Base-by-base conservation (phyloP, 2,888 invertebrate genomes). In the Chloroclysta siterata region DNA sequence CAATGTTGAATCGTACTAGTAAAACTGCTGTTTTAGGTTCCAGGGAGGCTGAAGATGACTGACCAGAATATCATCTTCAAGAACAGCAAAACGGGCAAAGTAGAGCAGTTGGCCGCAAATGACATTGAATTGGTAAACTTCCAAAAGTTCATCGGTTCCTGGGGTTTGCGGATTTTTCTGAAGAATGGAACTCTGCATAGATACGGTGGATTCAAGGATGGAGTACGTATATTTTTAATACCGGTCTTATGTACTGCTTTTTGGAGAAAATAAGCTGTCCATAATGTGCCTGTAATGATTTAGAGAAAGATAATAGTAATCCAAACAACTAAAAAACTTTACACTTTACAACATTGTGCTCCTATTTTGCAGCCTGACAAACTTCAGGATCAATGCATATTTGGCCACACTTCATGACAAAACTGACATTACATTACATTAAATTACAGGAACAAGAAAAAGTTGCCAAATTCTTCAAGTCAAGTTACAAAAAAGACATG, bases 81-180 rank as follows among this genome's bases (percentile, higher is more conserved):
- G 86, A 99, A 99, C 87, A 96, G 95, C 71, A 98, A 98, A 90
- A 99, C 99, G 0, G 99, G 99, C 1, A 99, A 98, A 89, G 97
- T 99, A 0, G 99, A 99, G 81, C 97, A 98, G 82, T 95, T 99
- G 70, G 93, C 95, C 41, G 94, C 96, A 0, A 92, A 94, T 53
- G 99, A 99, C 73, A 96, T 99, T 78, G 98, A 99, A 58, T 90
- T 96, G 61, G 97, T 98, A 0, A 97, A 97, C 84, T 99, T 98
- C 94, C 97, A 99, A 83, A 96, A 97, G 79, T 96, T 99, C 74
- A 97, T 98, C 41, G 97, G 98, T 17, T 96, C 96, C 0, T 97
- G 97, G 95, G 99, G 99, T 0, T 88, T 99, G 1, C 94, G 99
- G 57, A 92, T 99, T 33, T 97, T 98, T 75, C 90, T 98, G 47